phyloP scores from a whole-genome alignment of 2,888 invertebrate genomes.

The Druceiella hillmani region DNA sequence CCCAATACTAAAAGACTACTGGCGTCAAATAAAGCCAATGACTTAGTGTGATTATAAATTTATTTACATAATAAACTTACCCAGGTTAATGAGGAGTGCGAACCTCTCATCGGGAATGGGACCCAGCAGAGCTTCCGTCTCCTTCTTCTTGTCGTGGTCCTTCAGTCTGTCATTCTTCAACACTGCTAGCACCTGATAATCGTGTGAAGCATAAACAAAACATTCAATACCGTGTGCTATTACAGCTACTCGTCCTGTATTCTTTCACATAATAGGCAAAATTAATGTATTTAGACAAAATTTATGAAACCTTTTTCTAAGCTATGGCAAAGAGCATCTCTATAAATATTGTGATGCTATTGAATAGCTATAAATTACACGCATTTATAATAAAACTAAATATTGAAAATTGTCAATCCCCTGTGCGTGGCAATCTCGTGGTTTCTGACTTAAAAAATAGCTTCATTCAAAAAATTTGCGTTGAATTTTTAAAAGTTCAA shows the following conservation, averaged over 20 bases:
- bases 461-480: no score
- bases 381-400: no score
- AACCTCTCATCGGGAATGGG: conserved; percentile 84
- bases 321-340: not conserved
- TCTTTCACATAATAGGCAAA: not conserved
- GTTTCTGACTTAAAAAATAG: no score
- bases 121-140: conserved; percentile 84
- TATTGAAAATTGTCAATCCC: no score
- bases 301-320: not conserved
- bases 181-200: conserved; percentile 67
- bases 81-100: conserved; percentile 90
- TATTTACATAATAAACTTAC: no score
- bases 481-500: no score
- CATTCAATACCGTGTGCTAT: not conserved
- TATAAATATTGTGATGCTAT: no score
- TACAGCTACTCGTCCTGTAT: not conserved
- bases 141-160: conserved; percentile 89
- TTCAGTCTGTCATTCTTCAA: conserved; percentile 93
- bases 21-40: no score
- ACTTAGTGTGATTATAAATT: no score
- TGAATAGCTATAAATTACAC: no score
- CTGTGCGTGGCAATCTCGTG: no score
- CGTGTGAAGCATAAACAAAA: not conserved
- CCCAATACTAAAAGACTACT: no score
- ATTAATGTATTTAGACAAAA: conserved; percentile 5